A percentile compares a stretch with the other conserved stretches of the same genome.
phyloP scores from a whole-genome alignment of 2,888 invertebrate genomes.

The Acronicta leporina region DNA sequence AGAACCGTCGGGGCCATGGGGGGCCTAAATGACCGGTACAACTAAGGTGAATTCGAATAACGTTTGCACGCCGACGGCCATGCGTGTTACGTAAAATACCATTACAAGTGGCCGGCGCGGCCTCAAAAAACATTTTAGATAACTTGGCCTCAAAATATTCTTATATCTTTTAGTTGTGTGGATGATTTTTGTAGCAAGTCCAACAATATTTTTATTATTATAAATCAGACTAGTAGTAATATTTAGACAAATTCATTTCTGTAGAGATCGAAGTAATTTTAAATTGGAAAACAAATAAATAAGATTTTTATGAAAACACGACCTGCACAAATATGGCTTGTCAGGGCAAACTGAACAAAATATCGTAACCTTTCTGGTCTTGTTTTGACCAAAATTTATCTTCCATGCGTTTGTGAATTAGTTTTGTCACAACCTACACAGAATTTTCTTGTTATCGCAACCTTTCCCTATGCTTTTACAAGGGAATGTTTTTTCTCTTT shows the following conservation, averaged over 20 bases:
- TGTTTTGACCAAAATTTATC: conserved; percentile 17
- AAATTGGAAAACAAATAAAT: conserved; percentile 3
- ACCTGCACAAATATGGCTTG: background rate
- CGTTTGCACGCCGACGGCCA: conserved; percentile 11
- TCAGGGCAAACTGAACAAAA: background rate
- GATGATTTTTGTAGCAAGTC: background rate
- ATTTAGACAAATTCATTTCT: background rate
- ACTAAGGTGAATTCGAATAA: conserved; percentile 13
- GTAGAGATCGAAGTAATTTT: conserved; percentile 16
- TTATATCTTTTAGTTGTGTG: background rate
- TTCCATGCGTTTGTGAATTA: conserved; percentile 15
- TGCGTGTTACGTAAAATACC: conserved; percentile 11
- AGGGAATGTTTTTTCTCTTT: conserved; percentile 20
- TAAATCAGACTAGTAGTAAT: conserved; percentile 2
- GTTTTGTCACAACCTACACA: conserved; percentile 16
- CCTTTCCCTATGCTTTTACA: conserved; percentile 15
- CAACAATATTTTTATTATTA: background rate
- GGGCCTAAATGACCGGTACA: conserved; percentile 11
- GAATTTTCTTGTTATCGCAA: conserved; percentile 8
- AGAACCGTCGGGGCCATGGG: conserved; percentile 12
- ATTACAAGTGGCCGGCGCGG: conserved; percentile 14
- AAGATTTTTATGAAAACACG: conserved; percentile 7
- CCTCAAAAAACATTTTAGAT: conserved; percentile 2
- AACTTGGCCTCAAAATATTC: conserved; percentile 9
- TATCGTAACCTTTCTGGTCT: conserved; percentile 12